Percentiles rank a stretch among this genome's conserved stretches.
Conservation (phyloP, 2,888 invertebrate species). For the Melanotus villosus region DNA sequence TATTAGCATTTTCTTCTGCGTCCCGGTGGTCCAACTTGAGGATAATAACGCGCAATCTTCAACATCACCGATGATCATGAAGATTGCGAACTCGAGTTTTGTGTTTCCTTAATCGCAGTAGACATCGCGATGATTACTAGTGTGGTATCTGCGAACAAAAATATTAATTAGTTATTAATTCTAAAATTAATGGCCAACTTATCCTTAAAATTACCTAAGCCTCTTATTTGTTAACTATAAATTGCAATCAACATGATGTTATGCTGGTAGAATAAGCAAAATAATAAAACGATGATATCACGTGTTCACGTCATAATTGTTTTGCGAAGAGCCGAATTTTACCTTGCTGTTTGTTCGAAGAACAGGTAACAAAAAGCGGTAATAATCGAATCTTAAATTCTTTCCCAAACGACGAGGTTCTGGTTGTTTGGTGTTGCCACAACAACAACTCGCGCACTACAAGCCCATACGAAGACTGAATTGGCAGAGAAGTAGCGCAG, state of each 20-base stretch:
- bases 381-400: no score
- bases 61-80: conserved; percentile 62
- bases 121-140: conserved; percentile 16
- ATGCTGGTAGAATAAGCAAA: not conserved
- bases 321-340: not conserved
- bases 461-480: not conserved
- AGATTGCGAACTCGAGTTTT: conserved; percentile 27
- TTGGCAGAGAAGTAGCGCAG: conserved; percentile 11
- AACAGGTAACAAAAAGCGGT: not conserved
- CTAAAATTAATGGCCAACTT: conserved; percentile 11
- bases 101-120: conserved; percentile 8
- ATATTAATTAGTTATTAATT: conserved; percentile 4
- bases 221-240: not conserved
- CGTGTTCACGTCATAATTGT: not conserved
- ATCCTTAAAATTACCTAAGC: conserved; percentile 15
- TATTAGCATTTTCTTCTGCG: conserved; percentile 55
- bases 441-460: conserved; percentile 22
- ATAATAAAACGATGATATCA: conserved; percentile 13
- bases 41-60: conserved; percentile 59
- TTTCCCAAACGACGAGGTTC: conserved; percentile 1
- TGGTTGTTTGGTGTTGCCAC: conserved; percentile 33
- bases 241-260: not conserved
- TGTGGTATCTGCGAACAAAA: conserved; percentile 8
- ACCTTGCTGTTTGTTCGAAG: conserved; percentile 6
- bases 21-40: conserved; percentile 64